A percentile compares a stretch with the other conserved stretches of the same genome.
These are phyloP conservation scores for Chondrosia reniformis DNA, from an alignment of 37 sponge, comb jelly and placozoan species.

Conservation along the genomic window DNA sequence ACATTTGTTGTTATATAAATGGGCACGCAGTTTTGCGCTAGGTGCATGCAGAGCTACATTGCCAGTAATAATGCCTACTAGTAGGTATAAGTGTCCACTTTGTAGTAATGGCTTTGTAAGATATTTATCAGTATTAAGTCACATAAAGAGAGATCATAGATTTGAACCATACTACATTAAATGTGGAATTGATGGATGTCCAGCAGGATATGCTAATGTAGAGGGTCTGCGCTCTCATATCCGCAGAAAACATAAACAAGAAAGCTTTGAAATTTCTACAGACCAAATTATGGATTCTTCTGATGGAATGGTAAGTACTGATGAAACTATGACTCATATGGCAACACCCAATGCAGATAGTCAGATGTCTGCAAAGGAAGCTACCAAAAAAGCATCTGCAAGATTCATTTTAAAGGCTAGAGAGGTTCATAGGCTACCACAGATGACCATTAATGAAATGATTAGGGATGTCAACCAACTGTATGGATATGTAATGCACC, in stretches of 20 bases:
- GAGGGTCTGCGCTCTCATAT: background rate
- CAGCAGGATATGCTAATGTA: background rate
- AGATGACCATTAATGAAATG: background rate
- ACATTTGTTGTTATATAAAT: no score
- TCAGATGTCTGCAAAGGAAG: no score
- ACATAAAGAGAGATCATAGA: background rate
- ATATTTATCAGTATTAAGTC: constrained; percentile 5
- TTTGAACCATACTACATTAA: background rate
- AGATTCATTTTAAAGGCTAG: background rate
- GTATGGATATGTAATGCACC: background rate
- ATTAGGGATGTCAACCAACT: background rate
- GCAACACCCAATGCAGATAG: no score
- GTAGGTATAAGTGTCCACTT: no score
- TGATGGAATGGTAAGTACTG: no score
- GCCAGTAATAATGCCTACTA: no score
- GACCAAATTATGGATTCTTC: background rate
- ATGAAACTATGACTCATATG: no score
- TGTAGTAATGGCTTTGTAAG: no score
- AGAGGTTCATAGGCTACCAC: constrained; percentile 5
- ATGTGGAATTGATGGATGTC: constrained; percentile 7
- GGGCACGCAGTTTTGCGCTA: no score
- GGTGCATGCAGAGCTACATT: no score
- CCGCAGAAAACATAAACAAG: background rate
- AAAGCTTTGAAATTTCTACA: background rate
- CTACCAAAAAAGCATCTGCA: background rate